phyloP scores from a whole-genome alignment of 1,140 invertebrate genomes.

The Aphelenchoides besseyi region DNA sequence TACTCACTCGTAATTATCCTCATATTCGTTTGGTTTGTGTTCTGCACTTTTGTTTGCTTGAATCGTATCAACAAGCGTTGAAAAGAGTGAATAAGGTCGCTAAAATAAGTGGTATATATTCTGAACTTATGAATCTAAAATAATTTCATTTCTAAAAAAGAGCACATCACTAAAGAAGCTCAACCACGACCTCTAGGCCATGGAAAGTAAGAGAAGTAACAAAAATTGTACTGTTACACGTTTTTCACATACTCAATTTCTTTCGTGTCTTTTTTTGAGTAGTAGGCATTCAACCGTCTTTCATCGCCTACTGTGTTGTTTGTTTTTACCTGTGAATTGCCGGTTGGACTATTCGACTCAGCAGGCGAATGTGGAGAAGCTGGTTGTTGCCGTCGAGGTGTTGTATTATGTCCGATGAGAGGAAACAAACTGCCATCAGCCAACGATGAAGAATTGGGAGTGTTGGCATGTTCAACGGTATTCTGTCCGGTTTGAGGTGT shows the following conservation, averaged over 20 bases:
- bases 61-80: conserved; percentile 58
- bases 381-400: conserved; percentile 7
- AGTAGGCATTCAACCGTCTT: too few species aligned
- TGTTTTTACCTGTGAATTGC: too few species aligned
- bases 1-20: neutral
- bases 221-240: too few species aligned
- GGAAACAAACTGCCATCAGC: conserved; percentile 22
- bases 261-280: neutral
- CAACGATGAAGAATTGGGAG: conserved; percentile 15
- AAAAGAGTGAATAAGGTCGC: conserved; percentile 59
- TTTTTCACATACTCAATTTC: neutral
- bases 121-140: neutral
- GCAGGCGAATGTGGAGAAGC: conserved; percentile 7
- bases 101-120: conserved; percentile 33
- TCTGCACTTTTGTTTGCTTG: conserved; percentile 30
- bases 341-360: neutral
- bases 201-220: too few species aligned
- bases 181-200: too few species aligned
- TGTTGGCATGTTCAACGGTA: neutral
- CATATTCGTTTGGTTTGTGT: neutral
- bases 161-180: too few species aligned
- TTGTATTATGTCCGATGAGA: neutral
- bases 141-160: too few species aligned
- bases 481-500: neutral
- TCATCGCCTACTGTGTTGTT: too few species aligned